Evolutionary conservation across 2,888 invertebrate species (phyloP).

Genomic region (Oasisia sp.): DNA sequence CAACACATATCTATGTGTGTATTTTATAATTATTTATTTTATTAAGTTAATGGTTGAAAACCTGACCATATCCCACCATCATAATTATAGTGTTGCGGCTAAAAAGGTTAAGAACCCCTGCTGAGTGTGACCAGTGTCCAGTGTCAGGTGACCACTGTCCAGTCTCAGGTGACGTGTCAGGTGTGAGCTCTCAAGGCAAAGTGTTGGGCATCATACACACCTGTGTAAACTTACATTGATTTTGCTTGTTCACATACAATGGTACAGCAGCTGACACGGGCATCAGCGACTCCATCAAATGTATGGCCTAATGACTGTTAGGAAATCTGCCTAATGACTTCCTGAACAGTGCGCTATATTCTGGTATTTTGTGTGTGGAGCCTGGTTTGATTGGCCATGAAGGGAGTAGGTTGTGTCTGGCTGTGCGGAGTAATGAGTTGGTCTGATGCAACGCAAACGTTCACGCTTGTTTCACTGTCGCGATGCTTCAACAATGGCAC

Average conservation of each 20-base stretch:
- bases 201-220: not conserved
- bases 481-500: not conserved
- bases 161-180: not conserved
- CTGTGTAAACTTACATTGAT: not conserved
- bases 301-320: conserved; percentile 3
- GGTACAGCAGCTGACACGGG: not conserved
- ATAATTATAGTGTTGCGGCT: too few species aligned
- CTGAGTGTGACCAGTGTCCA: too few species aligned
- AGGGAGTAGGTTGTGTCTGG: not conserved
- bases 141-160: not conserved
- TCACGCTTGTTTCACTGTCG: not conserved
- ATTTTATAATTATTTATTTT: too few species aligned
- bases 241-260: not conserved
- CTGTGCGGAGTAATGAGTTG: not conserved
- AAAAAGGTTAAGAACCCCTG: too few species aligned
- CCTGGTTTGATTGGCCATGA: not conserved
- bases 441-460: not conserved
- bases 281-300: not conserved
- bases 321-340: not conserved
- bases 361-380: not conserved
- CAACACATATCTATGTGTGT: too few species aligned
- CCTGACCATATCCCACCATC: too few species aligned
- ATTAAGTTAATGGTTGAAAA: too few species aligned
- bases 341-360: not conserved
- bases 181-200: not conserved